Base-by-base conservation (phyloP, 2,888 invertebrate species). In the Mesorhabditis sp. region DNA sequence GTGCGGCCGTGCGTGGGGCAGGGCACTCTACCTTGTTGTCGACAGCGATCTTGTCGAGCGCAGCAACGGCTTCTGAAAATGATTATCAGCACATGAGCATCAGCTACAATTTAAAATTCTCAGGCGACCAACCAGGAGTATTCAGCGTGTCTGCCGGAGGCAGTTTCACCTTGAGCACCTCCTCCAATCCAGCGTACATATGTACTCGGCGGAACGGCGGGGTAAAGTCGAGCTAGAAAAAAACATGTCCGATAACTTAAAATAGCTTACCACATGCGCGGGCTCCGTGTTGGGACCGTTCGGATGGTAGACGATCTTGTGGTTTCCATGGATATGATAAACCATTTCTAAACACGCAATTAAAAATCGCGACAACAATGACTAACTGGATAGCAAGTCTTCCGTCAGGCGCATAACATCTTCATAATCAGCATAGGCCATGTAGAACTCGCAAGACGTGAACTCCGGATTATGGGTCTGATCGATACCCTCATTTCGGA, bases 401-500 rank as follows among this genome's bases (percentile, higher is more conserved):
- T 99, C 98, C 0, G 97, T 96, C 63, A 99, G 90, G 43, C 89
- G 88, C 88, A 99, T 95, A 7, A 98, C 86, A 87, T 99, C 97
- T 86, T 94, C 90, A 86, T 98, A 99, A 88, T 99, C 98, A 15
- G 98, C 98, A 88, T 98, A 99, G 0, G 98, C 98, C 96, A 98
- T 98, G 87, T 99, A 99, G 88, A 99, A 99, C 89, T 98, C 98
- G 86, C 96, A 95, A 5, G 96, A 95, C 0, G 98, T 98, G 86
- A 99, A 98, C 88, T 99, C 98, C 0, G 98, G 98, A 87, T 99
- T 99, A 86, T 99, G 98, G 0, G 97, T 97, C 85, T 97, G 87
- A 89, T 98, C 98, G 84, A 99, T 98, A 70, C 98, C 95, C 89
- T 99, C 98, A 88, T 99, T 99, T 73, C 98, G 90, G 87, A 99